Percentiles rank a stretch among this genome's conserved stretches.
Conservation (phyloP, 2,113 vertebrate genomes). For the Mormoops blainvillei region DNA sequence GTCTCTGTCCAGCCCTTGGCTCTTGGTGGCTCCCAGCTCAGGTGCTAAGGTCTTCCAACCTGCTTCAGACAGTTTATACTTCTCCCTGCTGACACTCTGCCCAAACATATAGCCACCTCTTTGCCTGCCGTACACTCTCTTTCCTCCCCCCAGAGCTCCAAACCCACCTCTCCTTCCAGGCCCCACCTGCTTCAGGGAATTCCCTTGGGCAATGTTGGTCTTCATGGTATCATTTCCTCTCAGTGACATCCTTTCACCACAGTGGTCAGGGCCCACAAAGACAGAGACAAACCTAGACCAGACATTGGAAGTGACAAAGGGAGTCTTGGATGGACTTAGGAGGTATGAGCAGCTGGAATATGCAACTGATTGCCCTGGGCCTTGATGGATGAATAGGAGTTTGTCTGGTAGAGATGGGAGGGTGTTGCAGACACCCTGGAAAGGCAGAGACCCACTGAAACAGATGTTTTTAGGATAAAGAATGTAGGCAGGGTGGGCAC, state of each 20-base stretch:
- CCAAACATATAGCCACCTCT: neutral
- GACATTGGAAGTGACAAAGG: neutral
- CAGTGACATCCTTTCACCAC: neutral
- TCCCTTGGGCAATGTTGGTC: neutral
- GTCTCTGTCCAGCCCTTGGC: neutral
- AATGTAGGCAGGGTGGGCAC: neutral
- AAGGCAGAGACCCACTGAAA: neutral
- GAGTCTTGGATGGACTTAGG: neutral
- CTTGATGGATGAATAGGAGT: slow-evolving; percentile 32
- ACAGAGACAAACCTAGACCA: neutral
- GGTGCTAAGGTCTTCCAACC: neutral
- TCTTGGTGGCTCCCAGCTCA: neutral
- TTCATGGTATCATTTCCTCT: neutral
- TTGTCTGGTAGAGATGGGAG: neutral
- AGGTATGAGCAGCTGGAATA: neutral
- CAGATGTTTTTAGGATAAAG: neutral
- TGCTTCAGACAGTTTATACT: neutral
- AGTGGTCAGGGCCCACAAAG: neutral
- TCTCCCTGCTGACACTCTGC: neutral
- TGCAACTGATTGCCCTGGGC: neutral
- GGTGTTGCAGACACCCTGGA: neutral
- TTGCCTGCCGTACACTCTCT: neutral
- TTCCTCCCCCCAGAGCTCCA: neutral
- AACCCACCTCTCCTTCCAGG: neutral
- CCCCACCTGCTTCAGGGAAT: neutral